Base-by-base conservation (phyloP, 2,113 vertebrate species). In the Cyprinodon tularosa region DNA sequence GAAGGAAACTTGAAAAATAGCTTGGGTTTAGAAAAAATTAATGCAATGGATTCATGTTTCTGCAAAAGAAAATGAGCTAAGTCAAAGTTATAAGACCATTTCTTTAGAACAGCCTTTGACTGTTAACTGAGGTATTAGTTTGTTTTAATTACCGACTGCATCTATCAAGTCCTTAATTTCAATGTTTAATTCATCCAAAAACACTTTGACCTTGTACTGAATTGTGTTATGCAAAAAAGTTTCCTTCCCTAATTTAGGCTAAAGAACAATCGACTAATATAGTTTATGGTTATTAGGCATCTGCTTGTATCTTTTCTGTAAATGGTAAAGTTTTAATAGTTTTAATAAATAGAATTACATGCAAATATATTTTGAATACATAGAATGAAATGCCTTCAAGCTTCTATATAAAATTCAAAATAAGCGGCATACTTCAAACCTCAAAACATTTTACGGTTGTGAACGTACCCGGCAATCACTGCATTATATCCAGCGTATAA, bases 401-500 rank as follows among this genome's bases (percentile, higher is more conserved):
- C 36, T 9, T 3, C 14, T 10, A 38, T 14, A 39, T 37, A 14
- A 38, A 38, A 38, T 63, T 13, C 11, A 15, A 37, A 63, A 63
- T 38, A 45, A 36, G n/a, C 29, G 45, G n/a, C 4, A 5, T 45
- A 62, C 17, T 47, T 62, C 13, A 62, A 63, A 38, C 60, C 44
- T 50, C 44, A 2, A 20, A 40, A 39, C 29, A 42, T 15, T 57
- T 73, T 53, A 39, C 10, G 22, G 20, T 14, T 64, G 64, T 37
- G 40, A 62, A 47, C 20, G n/a, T 37, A 36, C 44, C 69, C 39
- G 37, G n/a, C 15, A 71, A 71, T 61, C 40, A 36, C 29, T 45
- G 62, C 53, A 71, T 48, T 71, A 72, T 60, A 71, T 37, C 12
- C 61, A n/a, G 12, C 4, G 17, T 42, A 65, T 61, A 1, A 60